A percentile compares a stretch with the other conserved stretches of the same genome.
These are phyloP conservation scores for Indicator indicator DNA, from an alignment of 2,113 vertebrate genomes.

Conservation along the genomic window DNA sequence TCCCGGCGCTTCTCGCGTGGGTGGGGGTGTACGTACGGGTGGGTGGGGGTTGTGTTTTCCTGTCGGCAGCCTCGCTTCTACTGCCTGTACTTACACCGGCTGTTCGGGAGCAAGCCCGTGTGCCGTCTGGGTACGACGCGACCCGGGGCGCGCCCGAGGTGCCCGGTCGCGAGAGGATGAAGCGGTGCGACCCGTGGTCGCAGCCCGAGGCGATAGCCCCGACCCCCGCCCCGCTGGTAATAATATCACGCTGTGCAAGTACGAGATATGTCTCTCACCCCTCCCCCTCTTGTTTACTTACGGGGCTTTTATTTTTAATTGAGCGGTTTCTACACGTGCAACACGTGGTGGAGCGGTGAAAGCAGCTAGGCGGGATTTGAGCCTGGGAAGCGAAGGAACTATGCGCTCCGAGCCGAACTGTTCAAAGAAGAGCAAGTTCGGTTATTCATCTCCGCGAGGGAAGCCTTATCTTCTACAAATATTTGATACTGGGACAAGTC, in stretches of 20 bases:
- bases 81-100: background rate
- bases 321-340: conserved; percentile 52
- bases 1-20: background rate
- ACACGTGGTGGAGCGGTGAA: conserved; percentile 12
- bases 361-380: background rate
- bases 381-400: conserved; percentile 52
- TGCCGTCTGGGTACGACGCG: background rate
- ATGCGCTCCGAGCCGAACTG: conserved; percentile 44
- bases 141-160: background rate
- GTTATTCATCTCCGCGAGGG: conserved; percentile 72
- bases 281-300: background rate
- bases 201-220: background rate
- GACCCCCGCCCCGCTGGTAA: background rate
- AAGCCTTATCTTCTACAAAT: conserved; percentile 77
- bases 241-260: background rate
- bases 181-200: background rate
- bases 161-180: background rate
- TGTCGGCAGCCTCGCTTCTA: background rate
- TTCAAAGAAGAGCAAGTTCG: conserved; percentile 55
- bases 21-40: background rate
- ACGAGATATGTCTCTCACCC: background rate
- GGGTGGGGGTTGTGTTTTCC: background rate
- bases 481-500: conserved; percentile 73
- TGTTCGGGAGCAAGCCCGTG: background rate
- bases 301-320: conserved; percentile 54